These are phyloP conservation scores for Trachythela sp. DNA, from an alignment of 64 coral and sea anemone species.

Conservation along the genomic window DNA sequence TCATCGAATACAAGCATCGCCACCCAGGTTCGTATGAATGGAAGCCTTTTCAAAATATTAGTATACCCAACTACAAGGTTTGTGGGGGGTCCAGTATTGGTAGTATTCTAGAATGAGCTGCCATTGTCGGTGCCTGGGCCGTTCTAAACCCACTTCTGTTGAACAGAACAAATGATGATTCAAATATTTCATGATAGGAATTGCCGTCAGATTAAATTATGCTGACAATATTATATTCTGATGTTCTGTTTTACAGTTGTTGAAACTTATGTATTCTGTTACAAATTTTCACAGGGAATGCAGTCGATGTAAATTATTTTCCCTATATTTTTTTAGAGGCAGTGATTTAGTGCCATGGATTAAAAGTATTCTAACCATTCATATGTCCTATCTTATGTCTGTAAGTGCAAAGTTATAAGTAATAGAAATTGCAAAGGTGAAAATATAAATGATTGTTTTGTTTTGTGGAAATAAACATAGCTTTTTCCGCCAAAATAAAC, in stretches of 20 bases:
- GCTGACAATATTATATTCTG: background rate
- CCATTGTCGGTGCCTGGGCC: too few species aligned
- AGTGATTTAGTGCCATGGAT: constrained; percentile 59
- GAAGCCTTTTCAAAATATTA: background rate
- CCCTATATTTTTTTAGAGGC: constrained; percentile 45
- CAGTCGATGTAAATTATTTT: background rate
- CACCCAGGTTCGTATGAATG: constrained; percentile 56
- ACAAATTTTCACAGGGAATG: background rate
- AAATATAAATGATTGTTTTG: background rate
- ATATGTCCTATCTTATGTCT: constrained; percentile 98
- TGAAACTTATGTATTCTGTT: background rate
- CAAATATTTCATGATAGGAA: constrained; percentile 14
- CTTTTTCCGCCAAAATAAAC: too few species aligned
- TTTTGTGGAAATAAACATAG: background rate
- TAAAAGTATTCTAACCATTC: constrained; percentile 67
- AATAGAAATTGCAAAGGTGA: background rate
- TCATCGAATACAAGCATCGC: constrained; percentile 71
- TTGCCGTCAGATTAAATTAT: background rate
- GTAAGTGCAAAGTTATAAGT: constrained; percentile 41
- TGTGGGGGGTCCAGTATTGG: too few species aligned
- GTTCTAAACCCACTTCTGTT: too few species aligned
- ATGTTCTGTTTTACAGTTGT: background rate
- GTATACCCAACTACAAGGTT: too few species aligned
- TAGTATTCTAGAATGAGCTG: too few species aligned
- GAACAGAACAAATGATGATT: constrained; percentile 14